Conservation (phyloP, 2,888 invertebrate species). For the Diadegma fenestrale region DNA sequence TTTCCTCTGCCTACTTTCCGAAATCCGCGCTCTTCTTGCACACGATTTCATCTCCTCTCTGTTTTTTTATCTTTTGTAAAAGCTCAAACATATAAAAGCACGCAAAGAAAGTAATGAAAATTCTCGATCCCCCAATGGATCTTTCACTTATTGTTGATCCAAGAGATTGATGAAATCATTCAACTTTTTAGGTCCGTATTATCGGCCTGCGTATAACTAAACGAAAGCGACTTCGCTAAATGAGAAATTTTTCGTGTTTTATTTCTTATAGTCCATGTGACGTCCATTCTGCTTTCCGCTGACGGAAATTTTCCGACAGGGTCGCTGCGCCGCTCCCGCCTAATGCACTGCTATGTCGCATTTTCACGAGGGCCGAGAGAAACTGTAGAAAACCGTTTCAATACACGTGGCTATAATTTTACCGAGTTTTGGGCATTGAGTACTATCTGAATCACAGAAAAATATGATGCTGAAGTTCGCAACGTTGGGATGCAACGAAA, state of each 20-base stretch:
- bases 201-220: neutral
- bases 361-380: no score
- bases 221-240: neutral
- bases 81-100: neutral
- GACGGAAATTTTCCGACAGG: no score
- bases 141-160: neutral
- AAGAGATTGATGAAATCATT: neutral
- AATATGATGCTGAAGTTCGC: no score
- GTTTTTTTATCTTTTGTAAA: constrained; percentile 32
- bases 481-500: no score
- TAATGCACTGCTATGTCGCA: no score
- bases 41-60: constrained; percentile 37
- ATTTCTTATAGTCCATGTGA: neutral
- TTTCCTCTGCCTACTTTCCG: constrained; percentile 39
- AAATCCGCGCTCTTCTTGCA: constrained; percentile 55
- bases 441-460: no score
- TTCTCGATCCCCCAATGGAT: constrained; percentile 15
- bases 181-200: neutral
- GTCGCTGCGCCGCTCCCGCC: no score
- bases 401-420: no score
- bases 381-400: no score
- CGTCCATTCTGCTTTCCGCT: no score
- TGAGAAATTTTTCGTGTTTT: neutral
- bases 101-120: neutral
- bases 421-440: no score